Evolutionary conservation across 2,888 invertebrate genomes (phyloP), one percentile per base, ranked within the genome.

Genomic region (Drosophila rellima): DNA sequence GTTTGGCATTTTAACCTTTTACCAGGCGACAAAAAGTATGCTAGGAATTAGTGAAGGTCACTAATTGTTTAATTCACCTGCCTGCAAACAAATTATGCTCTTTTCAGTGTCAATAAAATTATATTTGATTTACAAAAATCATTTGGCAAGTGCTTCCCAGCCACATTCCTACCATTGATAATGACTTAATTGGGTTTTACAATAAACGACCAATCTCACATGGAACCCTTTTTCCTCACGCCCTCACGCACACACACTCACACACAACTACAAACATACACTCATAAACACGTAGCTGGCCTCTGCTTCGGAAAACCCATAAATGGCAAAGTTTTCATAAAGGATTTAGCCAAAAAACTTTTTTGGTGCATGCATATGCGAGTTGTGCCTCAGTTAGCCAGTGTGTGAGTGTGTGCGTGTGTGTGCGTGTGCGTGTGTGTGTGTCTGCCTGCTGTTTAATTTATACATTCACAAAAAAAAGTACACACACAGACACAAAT

Each of bases 1-100:
- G 71, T 70, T 81, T 81, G 83, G 85, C 86, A 79, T 81, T 85
- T 85, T 74, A 85, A 85, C 88, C 88, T 85, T 88, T 88, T 75
- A 73, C 55, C 72, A 66, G 70, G 61, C 72, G 61, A 74, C 71
- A 73, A 60, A 73, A 73, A 72, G 70, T 75, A 61, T 81, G 75
- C 70, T 73, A 64, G 59, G 60, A 61, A 70, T 72, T 70, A 70
- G 74, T 67, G 83, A 85, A 88, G 85, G 86, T 81, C 88, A 78
- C 83, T 86, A 88, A 85, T 88, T 85, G 88, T 86, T 88, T 88
- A 84, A 87, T 73, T 77, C 54, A 77, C 68, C 77, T 79, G 76
- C 66, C 68, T 52, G 60, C 45, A 44, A 47, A 42, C 26, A 56
- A 56, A 55, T 61, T 50, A 63, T 59, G 55, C 17, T 15, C 23